A percentile compares a stretch with the other conserved stretches of the same genome.
Conservation (phyloP, 1,140 invertebrate species). For the Eriocheir sinensis region DNA sequence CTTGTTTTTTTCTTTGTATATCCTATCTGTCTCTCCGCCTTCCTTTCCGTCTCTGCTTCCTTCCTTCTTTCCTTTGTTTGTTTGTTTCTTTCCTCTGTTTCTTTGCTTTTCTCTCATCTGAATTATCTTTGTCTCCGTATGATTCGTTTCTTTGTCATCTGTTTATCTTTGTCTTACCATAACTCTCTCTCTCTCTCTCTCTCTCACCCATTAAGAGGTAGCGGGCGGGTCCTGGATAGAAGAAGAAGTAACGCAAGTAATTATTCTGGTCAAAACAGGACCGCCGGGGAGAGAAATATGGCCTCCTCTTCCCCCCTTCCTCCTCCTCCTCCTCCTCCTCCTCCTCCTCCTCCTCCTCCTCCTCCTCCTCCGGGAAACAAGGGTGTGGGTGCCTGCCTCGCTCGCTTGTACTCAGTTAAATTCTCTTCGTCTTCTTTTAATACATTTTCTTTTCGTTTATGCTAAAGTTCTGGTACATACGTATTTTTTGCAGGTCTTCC, state of each 20-base stretch:
- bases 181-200: constrained; percentile 12
- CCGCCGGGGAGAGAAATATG: constrained; percentile 2
- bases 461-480: too few species aligned
- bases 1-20: neutral
- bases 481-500: too few species aligned
- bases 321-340: constrained; percentile 19
- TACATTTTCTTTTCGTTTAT: too few species aligned
- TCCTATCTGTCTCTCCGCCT: neutral
- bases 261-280: constrained; percentile 25
- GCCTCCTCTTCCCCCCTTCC: neutral
- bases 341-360: constrained; percentile 19
- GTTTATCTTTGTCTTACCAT: neutral
- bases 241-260: constrained; percentile 25
- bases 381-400: too few species aligned
- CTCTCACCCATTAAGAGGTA: constrained; percentile 23
- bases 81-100: neutral
- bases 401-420: too few species aligned
- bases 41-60: neutral
- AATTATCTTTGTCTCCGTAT: too few species aligned
- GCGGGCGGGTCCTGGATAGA: constrained; percentile 18
- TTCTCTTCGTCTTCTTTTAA: too few species aligned
- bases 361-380: constrained; percentile 18
- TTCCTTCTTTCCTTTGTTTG: neutral
- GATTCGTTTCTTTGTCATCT: constrained; percentile 6
- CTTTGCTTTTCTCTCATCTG: neutral